phyloP scores from a whole-genome alignment of 2,797 vertebrate genomes.

The Rhincodon typus region DNA sequence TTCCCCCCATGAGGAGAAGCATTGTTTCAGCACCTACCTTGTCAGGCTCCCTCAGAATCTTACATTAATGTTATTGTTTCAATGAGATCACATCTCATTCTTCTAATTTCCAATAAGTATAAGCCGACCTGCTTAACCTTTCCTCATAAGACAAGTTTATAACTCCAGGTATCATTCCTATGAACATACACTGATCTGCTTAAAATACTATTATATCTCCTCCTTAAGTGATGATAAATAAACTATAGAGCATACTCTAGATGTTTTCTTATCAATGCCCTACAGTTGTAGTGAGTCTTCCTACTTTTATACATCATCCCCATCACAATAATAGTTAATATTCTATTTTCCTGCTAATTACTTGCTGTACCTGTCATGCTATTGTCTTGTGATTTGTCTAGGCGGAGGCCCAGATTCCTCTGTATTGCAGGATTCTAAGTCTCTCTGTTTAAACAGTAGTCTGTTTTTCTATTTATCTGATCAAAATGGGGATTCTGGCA shows the following conservation, averaged over 20 bases:
- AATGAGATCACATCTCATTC: neutral
- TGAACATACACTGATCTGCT: neutral
- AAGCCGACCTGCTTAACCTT: neutral
- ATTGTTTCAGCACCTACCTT: neutral
- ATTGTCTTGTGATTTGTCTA: neutral
- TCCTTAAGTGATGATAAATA: neutral
- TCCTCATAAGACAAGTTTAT: neutral
- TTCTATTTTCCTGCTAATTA: neutral
- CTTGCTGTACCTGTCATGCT: neutral
- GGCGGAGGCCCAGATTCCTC: neutral
- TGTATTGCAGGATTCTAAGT: neutral
- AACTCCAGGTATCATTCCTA: neutral
- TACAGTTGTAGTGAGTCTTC: neutral
- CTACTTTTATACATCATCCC: neutral
- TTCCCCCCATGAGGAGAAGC: neutral
- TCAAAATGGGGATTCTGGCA: neutral
- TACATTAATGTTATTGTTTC: neutral
- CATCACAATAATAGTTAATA: neutral
- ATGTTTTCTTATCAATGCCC: neutral
- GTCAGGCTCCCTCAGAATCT: neutral
- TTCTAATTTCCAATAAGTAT: neutral
- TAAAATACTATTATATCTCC: neutral
- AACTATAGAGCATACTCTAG: neutral
- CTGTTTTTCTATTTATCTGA: neutral
- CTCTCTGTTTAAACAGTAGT: neutral